Percentiles rank a stretch among this genome's conserved stretches.
phyloP scores from a whole-genome alignment of 2,888 invertebrate genomes.

The Lasioglossum pauxillum region DNA sequence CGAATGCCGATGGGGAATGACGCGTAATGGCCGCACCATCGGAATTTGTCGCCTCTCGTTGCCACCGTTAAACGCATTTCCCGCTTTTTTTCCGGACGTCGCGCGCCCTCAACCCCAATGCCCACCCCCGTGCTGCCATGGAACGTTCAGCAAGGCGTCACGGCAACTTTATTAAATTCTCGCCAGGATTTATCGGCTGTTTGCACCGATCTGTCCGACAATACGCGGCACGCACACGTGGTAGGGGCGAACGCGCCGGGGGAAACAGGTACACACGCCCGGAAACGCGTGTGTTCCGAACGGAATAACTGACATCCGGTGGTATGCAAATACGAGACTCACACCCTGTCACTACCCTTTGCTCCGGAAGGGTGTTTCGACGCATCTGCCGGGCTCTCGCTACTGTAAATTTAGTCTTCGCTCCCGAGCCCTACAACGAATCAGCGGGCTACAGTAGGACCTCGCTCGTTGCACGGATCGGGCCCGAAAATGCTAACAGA shows the following conservation, averaged over 20 bases:
- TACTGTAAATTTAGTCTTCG: background rate
- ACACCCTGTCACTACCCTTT: background rate
- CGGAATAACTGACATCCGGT: conserved; percentile 51
- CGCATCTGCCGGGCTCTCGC: background rate
- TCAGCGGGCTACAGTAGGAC: background rate
- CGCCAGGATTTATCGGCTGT: conserved; percentile 76
- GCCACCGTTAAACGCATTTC: conserved; percentile 62
- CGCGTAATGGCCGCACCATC: conserved; percentile 45
- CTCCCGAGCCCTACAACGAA: background rate
- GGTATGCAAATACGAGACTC: conserved; percentile 52
- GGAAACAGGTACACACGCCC: conserved; percentile 8
- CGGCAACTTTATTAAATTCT: conserved; percentile 79
- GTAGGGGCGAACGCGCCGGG: background rate
- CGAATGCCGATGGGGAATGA: conserved; percentile 46
- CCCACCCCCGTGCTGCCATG: background rate
- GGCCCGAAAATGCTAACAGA: background rate
- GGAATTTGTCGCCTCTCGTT: conserved; percentile 63
- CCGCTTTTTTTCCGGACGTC: conserved; percentile 45
- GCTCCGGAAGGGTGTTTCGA: background rate
- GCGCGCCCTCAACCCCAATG: background rate
- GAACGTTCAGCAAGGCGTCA: conserved; percentile 61
- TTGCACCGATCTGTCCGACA: conserved; percentile 62
- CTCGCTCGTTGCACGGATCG: background rate
- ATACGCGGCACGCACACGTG: conserved; percentile 12
- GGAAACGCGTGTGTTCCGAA: conserved; percentile 18